Evolutionary conservation across 2,888 invertebrate genomes (phyloP).

Genomic region (Agrenia bidenticulata): DNA sequence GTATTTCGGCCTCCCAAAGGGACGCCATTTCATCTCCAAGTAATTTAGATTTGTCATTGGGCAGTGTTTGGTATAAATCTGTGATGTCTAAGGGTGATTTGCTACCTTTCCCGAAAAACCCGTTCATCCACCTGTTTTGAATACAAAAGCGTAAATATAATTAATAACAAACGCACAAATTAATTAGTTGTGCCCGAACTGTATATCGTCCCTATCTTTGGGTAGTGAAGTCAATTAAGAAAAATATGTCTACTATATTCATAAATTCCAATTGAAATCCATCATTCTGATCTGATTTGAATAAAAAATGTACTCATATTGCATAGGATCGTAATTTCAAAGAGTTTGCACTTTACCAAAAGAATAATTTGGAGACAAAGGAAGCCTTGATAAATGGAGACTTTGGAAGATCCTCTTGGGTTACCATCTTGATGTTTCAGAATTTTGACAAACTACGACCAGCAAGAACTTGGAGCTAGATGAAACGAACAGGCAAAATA

Average conservation of each 20-base stretch:
- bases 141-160: too few species aligned
- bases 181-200: too few species aligned
- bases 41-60: constrained; percentile 67
- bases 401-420: constrained; percentile 25
- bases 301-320: too few species aligned
- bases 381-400: constrained; percentile 39
- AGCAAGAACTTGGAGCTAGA: too few species aligned
- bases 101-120: constrained; percentile 73
- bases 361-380: constrained; percentile 46
- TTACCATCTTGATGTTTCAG: constrained; percentile 12
- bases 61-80: constrained; percentile 72
- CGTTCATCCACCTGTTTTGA: constrained; percentile 70
- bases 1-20: constrained; percentile 43
- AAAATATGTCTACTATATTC: too few species aligned
- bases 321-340: too few species aligned
- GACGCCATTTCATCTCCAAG: constrained; percentile 67
- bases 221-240: too few species aligned
- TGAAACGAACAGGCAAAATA: too few species aligned
- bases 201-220: too few species aligned
- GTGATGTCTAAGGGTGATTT: constrained; percentile 69
- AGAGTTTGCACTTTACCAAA: constrained; percentile 51
- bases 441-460: too few species aligned
- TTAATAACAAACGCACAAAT: too few species aligned
- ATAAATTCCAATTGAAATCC: constrained; percentile 53
- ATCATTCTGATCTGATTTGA: constrained; percentile 6